Base-by-base conservation (phyloP, 2,888 invertebrate species). In the Apocheima hispidaria region DNA sequence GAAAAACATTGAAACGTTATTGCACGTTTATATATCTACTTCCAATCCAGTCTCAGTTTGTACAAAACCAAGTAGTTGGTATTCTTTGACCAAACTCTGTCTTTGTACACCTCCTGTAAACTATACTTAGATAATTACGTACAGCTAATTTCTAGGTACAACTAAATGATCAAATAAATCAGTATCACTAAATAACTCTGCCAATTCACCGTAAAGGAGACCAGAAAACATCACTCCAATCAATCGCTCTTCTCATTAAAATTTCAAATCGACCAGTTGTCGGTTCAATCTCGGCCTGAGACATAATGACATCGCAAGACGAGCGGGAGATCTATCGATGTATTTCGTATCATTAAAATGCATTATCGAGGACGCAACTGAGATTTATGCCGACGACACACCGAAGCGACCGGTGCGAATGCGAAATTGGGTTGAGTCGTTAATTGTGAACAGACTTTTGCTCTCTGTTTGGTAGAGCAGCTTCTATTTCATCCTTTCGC, bases 261-360 rank as follows among this genome's bases (percentile, higher is more conserved):
- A 72, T 78, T 81, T 78, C 71, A 80, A 79, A 79, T 69, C 63
- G 65, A 65, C 79, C 83, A 82, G 83, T 80, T 85, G 84, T 78
- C 77, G 78, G 74, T 85, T 83, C 84, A 84, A 76, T 86, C 84
- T 75, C 71, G 70, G 74, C 76, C 78, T 69, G 69, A 60, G 66
- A 73, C 71, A 68, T 84, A 85, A 87, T 83, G 78, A 75, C 74
- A 68, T 71, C 72, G 77, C 73, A 81, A 84, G 79, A 69, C 65
- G 76, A 71, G 71, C 65, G 76, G 71, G 71, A 75, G 75, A 78
- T 78, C 80, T 80, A 85, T 89, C 82, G 89, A 87, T 83, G 82
- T 83, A 88, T 86, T 89, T 87, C 72, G 75, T 90, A 87, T 84
- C 94, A 94, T 92, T 94, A 94, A 94, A 94, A 94, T 89, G 86